These are phyloP conservation scores for Rhabdomys pumilio DNA, from an alignment of 2,797 vertebrate species.

Conservation along the genomic window DNA sequence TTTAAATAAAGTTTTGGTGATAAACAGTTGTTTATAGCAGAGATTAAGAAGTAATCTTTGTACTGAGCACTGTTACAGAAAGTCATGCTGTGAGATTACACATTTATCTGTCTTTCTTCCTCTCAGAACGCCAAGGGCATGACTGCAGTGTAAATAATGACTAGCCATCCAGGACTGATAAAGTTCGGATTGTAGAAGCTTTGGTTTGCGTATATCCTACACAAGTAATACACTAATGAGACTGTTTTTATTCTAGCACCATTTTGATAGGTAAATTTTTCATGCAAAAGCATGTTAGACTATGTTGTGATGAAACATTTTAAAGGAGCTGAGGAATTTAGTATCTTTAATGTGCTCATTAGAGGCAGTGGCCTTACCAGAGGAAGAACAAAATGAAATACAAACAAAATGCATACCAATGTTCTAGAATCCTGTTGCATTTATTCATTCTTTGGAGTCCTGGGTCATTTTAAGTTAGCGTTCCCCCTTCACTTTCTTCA, in stretches of 20 bases:
- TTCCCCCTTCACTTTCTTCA: conserved; percentile 50
- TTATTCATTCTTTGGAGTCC: conserved; percentile 57
- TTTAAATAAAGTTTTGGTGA: conserved; percentile 73
- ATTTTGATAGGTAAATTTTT: conserved; percentile 78
- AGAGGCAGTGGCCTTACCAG: conserved; percentile 6
- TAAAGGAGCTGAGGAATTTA: conserved; percentile 52
- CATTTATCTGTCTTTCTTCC: conserved; percentile 51
- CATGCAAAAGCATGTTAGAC: conserved; percentile 67
- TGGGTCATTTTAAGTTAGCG: conserved; percentile 30
- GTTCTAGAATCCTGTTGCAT: background rate
- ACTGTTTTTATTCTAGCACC: conserved; percentile 2
- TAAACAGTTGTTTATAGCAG: conserved; percentile 77
- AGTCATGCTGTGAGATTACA: conserved; percentile 50
- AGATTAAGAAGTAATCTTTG: conserved; percentile 73
- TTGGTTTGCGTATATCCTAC: conserved; percentile 58
- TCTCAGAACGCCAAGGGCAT: conserved; percentile 74
- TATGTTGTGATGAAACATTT: conserved; percentile 5
- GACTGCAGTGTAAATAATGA: conserved; percentile 71
- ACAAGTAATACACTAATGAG: conserved; percentile 69
- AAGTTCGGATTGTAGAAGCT: conserved; percentile 67
- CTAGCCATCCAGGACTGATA: conserved; percentile 70
- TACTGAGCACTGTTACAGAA: conserved; percentile 64
- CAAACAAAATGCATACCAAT: background rate
- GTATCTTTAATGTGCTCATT: conserved; percentile 55
- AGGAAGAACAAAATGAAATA: conserved; percentile 19